Conservation (phyloP, 2,888 invertebrate species). For the Eumacrocentrus americanus region DNA sequence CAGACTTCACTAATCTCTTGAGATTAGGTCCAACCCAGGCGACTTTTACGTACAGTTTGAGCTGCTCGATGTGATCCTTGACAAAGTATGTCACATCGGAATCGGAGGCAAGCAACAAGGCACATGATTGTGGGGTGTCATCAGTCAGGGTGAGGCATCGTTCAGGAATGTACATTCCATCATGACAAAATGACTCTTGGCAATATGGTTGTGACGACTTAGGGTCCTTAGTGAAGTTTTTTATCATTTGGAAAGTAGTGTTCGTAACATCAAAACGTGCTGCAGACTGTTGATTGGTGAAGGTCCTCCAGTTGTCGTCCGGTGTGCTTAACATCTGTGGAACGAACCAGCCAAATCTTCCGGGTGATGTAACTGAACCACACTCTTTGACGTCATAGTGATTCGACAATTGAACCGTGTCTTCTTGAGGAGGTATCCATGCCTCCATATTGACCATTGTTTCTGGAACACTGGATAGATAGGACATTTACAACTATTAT, state of each 20-base stretch:
- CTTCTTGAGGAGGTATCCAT: conserved; percentile 71
- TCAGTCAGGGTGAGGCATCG: no score
- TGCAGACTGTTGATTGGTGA: conserved; percentile 61
- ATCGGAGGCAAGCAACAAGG: conserved; percentile 63
- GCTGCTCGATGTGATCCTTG: conserved; percentile 67
- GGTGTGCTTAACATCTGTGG: conserved; percentile 59
- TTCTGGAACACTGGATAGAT: conserved; percentile 58
- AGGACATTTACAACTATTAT: conserved; percentile 2
- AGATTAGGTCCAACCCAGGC: conserved; percentile 73
- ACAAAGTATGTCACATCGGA: conserved; percentile 66
- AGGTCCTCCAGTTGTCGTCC: conserved; percentile 67
- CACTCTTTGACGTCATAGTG: conserved; percentile 62
- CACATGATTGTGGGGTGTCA: no score
- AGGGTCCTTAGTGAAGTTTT: conserved; percentile 49
- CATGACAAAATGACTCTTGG: conserved; percentile 61
- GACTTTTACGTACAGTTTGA: conserved; percentile 70
- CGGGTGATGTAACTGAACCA: conserved; percentile 65
- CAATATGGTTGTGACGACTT: conserved; percentile 60
- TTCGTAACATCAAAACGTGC: conserved; percentile 63
- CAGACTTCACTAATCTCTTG: conserved; percentile 53
- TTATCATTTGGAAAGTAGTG: conserved; percentile 49
- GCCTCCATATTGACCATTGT: conserved; percentile 74
- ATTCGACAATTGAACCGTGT: conserved; percentile 61
- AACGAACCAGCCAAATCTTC: conserved; percentile 72
- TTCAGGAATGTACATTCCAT: conserved; percentile 68